phyloP scores from a whole-genome alignment of 1,140 invertebrate species.

The Pectinophora gossypiella region DNA sequence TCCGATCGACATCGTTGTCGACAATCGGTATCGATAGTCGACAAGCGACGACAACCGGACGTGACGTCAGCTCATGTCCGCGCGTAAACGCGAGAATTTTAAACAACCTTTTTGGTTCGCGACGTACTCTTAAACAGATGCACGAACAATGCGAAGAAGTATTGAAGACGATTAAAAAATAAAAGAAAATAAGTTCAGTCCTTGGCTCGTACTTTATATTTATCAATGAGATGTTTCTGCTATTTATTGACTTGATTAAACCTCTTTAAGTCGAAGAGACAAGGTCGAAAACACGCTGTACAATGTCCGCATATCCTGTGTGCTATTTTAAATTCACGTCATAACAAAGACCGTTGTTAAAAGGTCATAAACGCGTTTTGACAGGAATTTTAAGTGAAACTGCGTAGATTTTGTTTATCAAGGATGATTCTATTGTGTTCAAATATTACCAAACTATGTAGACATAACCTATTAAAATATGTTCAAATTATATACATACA shows the following conservation, averaged over 20 bases:
- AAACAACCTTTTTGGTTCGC: conserved; percentile 68
- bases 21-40: conserved; percentile 50
- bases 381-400: too few species aligned
- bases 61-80: conserved; percentile 59
- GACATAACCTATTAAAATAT: too few species aligned
- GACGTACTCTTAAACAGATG: conserved; percentile 54
- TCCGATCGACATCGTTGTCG: conserved; percentile 60
- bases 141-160: too few species aligned
- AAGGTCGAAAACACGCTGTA: conserved; percentile 28
- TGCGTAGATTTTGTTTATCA: too few species aligned
- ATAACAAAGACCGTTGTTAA: conserved; percentile 46
- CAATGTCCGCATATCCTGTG: not conserved
- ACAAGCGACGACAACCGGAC: conserved; percentile 42
- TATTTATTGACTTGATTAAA: not conserved
- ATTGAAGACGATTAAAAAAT: too few species aligned
- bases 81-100: conserved; percentile 68
- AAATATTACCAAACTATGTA: too few species aligned
- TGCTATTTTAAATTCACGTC: conserved; percentile 54
- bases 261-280: conserved; percentile 5
- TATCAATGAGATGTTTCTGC: not conserved
- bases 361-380: conserved; percentile 47
- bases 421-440: too few species aligned
- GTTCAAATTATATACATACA: too few species aligned
- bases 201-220: too few species aligned
- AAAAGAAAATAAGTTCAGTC: too few species aligned